Percentiles rank a stretch among this genome's conserved stretches.
Evolutionary conservation across 2,113 vertebrate genomes (phyloP).

Genomic region (Danionella cerebrum): DNA sequence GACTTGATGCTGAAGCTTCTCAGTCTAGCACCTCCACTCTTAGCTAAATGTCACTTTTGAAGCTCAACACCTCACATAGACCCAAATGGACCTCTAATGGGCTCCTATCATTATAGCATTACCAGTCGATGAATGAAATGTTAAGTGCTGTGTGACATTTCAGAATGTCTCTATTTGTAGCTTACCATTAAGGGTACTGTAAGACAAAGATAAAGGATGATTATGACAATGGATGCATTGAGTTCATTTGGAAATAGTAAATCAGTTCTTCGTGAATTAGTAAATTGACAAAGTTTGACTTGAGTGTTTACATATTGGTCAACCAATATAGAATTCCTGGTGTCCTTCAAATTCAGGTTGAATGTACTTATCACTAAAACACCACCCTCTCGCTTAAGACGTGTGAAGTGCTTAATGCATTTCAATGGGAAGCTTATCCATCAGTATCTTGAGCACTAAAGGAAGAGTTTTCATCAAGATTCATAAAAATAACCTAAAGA

Average conservation of each 20-base stretch:
- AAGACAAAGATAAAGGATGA: neutral
- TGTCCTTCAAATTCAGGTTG: neutral
- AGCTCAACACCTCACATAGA: slow-evolving; percentile 48
- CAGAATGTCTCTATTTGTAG: slow-evolving; percentile 29
- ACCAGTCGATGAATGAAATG: slow-evolving; percentile 37
- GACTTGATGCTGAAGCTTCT: slow-evolving; percentile 2
- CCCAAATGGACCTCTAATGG: slow-evolving; percentile 45
- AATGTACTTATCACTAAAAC: too few species aligned
- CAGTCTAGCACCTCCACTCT: slow-evolving; percentile 45
- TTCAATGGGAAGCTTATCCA: too few species aligned
- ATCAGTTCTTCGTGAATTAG: slow-evolving; percentile 10
- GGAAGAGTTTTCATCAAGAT: too few species aligned
- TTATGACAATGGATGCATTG: slow-evolving; percentile 17
- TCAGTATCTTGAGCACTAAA: too few species aligned
- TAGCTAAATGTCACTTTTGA: slow-evolving; percentile 54
- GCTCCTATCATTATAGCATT: slow-evolving; percentile 43
- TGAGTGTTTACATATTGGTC: too few species aligned
- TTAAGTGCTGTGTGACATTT: slow-evolving; percentile 41
- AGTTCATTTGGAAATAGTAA: slow-evolving; percentile 9
- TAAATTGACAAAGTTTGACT: neutral
- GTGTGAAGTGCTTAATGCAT: too few species aligned
- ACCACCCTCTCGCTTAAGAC: too few species aligned
- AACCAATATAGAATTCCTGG: too few species aligned
- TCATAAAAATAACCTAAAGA: too few species aligned
- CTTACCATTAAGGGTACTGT: slow-evolving; percentile 28